Conservation (phyloP, 2,888 invertebrate genomes). For the Amblyjoppa fuscipennis region DNA sequence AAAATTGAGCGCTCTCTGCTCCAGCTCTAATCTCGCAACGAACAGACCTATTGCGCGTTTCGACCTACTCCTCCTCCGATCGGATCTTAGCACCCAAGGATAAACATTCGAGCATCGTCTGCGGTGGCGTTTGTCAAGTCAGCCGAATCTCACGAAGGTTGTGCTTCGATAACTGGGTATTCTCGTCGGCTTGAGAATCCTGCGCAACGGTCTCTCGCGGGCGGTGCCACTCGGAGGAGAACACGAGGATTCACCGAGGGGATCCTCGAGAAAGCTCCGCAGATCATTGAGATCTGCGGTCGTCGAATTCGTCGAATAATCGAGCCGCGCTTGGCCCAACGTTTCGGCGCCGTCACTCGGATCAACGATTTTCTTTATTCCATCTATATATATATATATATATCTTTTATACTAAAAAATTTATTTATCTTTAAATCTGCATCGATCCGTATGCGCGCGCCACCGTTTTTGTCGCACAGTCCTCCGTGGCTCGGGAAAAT, state of each 20-base stretch:
- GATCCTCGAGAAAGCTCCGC: neutral
- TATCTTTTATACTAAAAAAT: constrained; percentile 29
- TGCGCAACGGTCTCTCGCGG: constrained; percentile 4
- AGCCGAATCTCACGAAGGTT: constrained; percentile 38
- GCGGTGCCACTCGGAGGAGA: neutral
- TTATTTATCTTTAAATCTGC: constrained; percentile 35
- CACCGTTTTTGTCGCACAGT: constrained; percentile 43
- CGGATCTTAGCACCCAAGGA: constrained; percentile 21
- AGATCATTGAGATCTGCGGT: neutral
- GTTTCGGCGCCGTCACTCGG: neutral
- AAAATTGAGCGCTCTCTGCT: too few relatives aligned
- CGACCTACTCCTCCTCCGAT: neutral
- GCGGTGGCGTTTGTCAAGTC: constrained; percentile 45
- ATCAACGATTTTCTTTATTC: neutral
- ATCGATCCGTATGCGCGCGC: constrained; percentile 58
- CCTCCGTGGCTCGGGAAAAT: constrained; percentile 63
- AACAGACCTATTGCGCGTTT: too few relatives aligned
- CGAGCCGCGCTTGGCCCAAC: neutral
- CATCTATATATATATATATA: neutral
- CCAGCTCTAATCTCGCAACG: too few relatives aligned
- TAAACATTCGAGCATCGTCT: constrained; percentile 58
- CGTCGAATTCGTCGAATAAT: neutral
- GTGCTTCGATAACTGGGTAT: constrained; percentile 41
- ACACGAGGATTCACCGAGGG: constrained; percentile 22
- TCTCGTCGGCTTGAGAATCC: constrained; percentile 26